These are phyloP conservation scores for Dromius quadrimaculatus DNA, from an alignment of 2,888 invertebrate genomes.

Conservation along the genomic window DNA sequence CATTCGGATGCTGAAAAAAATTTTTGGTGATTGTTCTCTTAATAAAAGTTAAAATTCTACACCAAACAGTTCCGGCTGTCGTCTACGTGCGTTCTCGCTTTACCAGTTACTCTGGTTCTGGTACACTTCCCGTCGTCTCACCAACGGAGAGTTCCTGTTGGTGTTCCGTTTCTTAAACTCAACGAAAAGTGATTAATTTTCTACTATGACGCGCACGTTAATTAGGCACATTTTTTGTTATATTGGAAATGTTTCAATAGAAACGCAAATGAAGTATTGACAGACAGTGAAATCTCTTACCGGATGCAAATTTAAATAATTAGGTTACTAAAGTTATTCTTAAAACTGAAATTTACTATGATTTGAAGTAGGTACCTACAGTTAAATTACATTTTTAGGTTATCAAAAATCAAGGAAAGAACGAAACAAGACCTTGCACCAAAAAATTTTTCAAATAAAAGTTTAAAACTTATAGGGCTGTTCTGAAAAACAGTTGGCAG, in stretches of 20 bases:
- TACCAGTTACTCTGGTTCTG: constrained; percentile 23
- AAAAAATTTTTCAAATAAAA: too few relatives aligned
- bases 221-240: too few relatives aligned
- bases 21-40: constrained; percentile 9
- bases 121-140: constrained; percentile 20
- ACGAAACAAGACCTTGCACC: too few relatives aligned
- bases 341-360: too few relatives aligned
- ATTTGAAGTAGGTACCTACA: too few relatives aligned
- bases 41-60: constrained; percentile 29
- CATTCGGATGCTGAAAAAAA: not conserved
- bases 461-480: too few relatives aligned
- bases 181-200: constrained; percentile 1
- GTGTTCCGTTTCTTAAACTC: constrained; percentile 15
- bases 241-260: too few relatives aligned
- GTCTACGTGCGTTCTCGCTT: not conserved
- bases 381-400: too few relatives aligned
- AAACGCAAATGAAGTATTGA: not conserved
- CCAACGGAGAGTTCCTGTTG: constrained; percentile 8
- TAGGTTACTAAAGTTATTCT: too few relatives aligned
- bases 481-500: too few relatives aligned
- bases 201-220: constrained; percentile 12
- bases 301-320: too few relatives aligned
- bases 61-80: constrained; percentile 14
- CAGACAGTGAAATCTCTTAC: not conserved
- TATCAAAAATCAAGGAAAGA: too few relatives aligned